Percentiles rank a stretch among this genome's conserved stretches.
These are phyloP conservation scores for Pteronura brasiliensis DNA, from an alignment of 2,113 vertebrate genomes.

Conservation along the genomic window DNA sequence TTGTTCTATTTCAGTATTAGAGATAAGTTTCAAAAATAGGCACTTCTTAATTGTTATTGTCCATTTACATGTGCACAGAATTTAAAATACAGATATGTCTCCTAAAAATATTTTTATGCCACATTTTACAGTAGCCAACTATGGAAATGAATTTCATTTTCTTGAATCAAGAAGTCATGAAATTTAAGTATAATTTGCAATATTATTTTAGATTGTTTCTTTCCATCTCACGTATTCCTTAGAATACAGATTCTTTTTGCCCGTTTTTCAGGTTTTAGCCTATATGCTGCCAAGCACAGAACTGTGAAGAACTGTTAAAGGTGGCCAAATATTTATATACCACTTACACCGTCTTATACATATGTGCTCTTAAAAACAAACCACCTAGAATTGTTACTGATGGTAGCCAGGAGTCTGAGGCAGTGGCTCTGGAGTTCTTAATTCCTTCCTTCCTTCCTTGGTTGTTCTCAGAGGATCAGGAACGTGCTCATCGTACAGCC, in stretches of 20 bases:
- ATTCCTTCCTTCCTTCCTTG: not conserved
- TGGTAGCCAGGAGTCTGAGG: not conserved
- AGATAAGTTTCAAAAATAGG: conserved; percentile 48
- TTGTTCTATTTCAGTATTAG: conserved; percentile 55
- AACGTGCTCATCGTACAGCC: not conserved
- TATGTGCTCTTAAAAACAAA: not conserved
- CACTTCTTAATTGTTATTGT: not conserved
- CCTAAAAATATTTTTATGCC: conserved; percentile 63
- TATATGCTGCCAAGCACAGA: conserved; percentile 61
- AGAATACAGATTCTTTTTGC: conserved; percentile 63
- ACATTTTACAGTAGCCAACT: conserved; percentile 69
- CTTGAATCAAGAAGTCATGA: conserved; percentile 75
- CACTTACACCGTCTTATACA: conserved; percentile 12
- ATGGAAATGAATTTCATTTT: conserved; percentile 61
- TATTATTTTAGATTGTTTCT: conserved; percentile 56
- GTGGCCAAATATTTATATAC: conserved; percentile 47
- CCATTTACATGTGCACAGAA: not conserved
- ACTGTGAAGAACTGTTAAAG: conserved; percentile 73
- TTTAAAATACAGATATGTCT: conserved; percentile 57
- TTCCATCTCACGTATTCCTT: conserved; percentile 49
- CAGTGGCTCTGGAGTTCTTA: conserved; percentile 49
- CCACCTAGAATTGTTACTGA: not conserved
- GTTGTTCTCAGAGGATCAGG: not conserved
- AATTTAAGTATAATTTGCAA: conserved; percentile 57
- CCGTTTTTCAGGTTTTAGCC: conserved; percentile 43